Evolutionary conservation across 2,113 vertebrate genomes (phyloP), one percentile per base, ranked within the genome.

Genomic region (Clarias gariepinus): DNA sequence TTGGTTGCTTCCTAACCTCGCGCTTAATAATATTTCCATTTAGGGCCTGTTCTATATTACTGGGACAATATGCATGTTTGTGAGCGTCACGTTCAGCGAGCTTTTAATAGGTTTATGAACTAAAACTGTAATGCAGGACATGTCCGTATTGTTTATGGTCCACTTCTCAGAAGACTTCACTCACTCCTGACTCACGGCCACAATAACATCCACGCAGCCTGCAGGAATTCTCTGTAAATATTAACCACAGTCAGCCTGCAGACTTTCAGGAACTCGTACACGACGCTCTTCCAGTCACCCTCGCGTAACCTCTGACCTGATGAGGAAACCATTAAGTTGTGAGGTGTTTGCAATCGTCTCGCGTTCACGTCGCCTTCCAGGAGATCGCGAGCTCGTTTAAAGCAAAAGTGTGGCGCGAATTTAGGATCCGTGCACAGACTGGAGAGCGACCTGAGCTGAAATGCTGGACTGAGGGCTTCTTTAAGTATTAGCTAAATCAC

Each of bases 1-100:
- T 89, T 86, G 87, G 89, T 88, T 90, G 91, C 89, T 90, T 90
- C 90, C 89, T 89, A 90, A 92, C 91, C 91, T 90, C 87, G 80
- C 89, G 91, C 89, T 89, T 91, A 86, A 73, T 92, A 92, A 93
- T 91, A 90, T 94, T 95, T 95, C 93, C 91, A 94, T 94, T 93
- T 91, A 93, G 92, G 91, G 91, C 89, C 91, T 92, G 87, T 89
- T 93, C 92, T 92, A 30, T 86, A 81, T 81, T 87, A 74, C 64
- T n/a, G 47, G 64, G 85, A 71, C 13, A 89, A 79, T 86, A 33
- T 74, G 36, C 57, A 60, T 3, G 57, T 82, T 19, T 63, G 57
- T 73, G 53, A 47, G 68, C 16, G 13, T 80, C 85, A 71, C 41
- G 15, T 81, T 81, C 23, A 61, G 47, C 19, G 18, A 55, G 80